Conservation (phyloP, 2,797 vertebrate species). For the Siniperca undulata region DNA sequence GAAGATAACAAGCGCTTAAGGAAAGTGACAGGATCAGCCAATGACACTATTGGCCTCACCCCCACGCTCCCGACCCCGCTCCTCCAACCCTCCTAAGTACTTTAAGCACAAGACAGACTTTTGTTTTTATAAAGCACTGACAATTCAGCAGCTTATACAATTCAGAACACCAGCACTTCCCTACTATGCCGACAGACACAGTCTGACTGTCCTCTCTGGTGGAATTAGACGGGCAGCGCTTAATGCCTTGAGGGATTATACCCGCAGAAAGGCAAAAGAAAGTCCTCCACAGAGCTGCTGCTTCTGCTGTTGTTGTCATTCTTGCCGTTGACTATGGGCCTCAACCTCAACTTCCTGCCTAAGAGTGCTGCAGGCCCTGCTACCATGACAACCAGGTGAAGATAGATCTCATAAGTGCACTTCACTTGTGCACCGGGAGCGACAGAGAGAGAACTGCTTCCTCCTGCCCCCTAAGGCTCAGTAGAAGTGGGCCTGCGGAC, state of each 20-base stretch:
- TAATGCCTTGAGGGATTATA: conserved; percentile 73
- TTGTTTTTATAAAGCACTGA: conserved; percentile 82
- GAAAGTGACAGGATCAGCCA: conserved; percentile 71
- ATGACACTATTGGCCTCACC: conserved; percentile 58
- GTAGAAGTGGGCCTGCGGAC: conserved; percentile 55
- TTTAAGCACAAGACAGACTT: conserved; percentile 76
- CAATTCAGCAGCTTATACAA: conserved; percentile 78
- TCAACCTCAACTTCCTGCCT: conserved; percentile 59
- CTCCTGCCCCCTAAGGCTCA: conserved; percentile 32
- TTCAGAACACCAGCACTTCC: conserved; percentile 88
- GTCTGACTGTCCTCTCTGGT: conserved; percentile 76
- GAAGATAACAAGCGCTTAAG: conserved; percentile 82
- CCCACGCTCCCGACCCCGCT: conserved; percentile 50
- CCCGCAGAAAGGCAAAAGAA: conserved; percentile 53
- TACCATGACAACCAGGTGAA: conserved; percentile 72
- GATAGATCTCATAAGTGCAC: conserved; percentile 71
- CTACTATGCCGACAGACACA: conserved; percentile 68
- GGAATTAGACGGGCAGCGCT: conserved; percentile 71
- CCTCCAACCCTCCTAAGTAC: conserved; percentile 71
- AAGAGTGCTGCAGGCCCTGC: conserved; percentile 59
- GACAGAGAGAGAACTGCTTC: conserved; percentile 57
- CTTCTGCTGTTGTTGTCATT: conserved; percentile 25
- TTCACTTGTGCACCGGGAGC: conserved; percentile 67
- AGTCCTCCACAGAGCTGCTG: conserved; percentile 47
- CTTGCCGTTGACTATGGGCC: conserved; percentile 54